phyloP scores from a whole-genome alignment of 2,797 vertebrate species.

The Phyllotis vaccarum region DNA sequence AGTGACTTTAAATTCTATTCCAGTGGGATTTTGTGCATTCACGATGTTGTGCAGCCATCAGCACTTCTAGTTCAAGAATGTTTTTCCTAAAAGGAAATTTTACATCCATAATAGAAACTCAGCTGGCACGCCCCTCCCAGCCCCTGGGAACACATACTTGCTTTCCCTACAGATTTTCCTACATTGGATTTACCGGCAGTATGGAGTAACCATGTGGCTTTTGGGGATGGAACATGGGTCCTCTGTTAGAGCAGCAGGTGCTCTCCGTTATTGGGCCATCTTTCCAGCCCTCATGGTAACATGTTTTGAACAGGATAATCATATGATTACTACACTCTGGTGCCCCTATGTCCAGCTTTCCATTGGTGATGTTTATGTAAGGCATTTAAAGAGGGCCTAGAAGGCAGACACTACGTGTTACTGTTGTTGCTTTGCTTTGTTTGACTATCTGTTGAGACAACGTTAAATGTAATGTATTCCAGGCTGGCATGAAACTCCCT shows the following conservation, averaged over 20 bases:
- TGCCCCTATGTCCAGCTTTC: neutral
- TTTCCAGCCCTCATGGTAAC: neutral
- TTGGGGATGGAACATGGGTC: neutral
- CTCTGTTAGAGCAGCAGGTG: neutral
- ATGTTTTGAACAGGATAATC: neutral
- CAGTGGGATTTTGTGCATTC: neutral
- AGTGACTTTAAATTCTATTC: neutral
- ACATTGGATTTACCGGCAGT: neutral
- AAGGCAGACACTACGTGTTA: neutral
- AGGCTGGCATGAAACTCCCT: neutral
- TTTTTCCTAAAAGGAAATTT: constrained; percentile 15
- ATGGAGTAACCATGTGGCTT: neutral
- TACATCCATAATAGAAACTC: neutral
- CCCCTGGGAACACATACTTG: neutral
- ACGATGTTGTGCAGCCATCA: neutral
- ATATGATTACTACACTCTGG: neutral
- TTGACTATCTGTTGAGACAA: neutral
- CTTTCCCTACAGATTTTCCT: neutral
- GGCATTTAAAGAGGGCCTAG: neutral
- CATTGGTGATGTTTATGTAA: neutral
- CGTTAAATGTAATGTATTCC: neutral
- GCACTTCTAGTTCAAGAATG: neutral
- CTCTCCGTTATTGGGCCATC: neutral
- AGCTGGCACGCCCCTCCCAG: neutral
- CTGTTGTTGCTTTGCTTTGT: neutral